Conservation (phyloP, 23 tunicate genomes). For the Halocynthia aurantium region DNA sequence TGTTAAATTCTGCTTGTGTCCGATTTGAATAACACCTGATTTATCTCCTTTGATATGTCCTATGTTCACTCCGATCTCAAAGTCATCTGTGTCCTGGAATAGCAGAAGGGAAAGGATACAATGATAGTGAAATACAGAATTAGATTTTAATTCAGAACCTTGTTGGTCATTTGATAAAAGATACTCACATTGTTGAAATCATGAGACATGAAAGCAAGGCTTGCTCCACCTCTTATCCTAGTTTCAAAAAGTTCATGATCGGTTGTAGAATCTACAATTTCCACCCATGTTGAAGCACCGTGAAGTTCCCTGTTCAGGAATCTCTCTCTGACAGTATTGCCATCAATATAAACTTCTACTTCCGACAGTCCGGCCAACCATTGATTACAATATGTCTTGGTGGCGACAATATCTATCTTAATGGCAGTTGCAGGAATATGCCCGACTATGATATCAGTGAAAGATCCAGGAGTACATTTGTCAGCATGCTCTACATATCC, state of each 20-base stretch:
- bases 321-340: conserved; percentile 3
- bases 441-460: conserved; percentile 15
- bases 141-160: too few species aligned
- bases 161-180: too few species aligned
- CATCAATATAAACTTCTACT: conserved; percentile 27
- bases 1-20: conserved; percentile 19
- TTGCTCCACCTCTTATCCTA: conserved; percentile 7
- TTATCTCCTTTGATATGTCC: conserved; percentile 23
- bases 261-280: background rate
- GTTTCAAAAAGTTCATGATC: conserved; percentile 10
- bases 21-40: conserved; percentile 8
- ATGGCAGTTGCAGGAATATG: conserved; percentile 22
- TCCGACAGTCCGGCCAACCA: conserved; percentile 19
- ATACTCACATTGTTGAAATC: background rate
- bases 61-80: background rate
- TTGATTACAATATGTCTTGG: background rate
- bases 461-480: conserved; percentile 5
- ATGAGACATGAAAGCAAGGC: conserved; percentile 9
- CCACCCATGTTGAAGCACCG: conserved; percentile 33
- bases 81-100: too few species aligned
- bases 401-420: conserved; percentile 11
- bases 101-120: too few species aligned
- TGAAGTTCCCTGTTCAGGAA: conserved; percentile 3
- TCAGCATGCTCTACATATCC: conserved; percentile 26
- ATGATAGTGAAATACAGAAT: too few species aligned